Evolutionary conservation across 1,140 invertebrate genomes (phyloP).

Genomic region (Coelopa frigida): DNA sequence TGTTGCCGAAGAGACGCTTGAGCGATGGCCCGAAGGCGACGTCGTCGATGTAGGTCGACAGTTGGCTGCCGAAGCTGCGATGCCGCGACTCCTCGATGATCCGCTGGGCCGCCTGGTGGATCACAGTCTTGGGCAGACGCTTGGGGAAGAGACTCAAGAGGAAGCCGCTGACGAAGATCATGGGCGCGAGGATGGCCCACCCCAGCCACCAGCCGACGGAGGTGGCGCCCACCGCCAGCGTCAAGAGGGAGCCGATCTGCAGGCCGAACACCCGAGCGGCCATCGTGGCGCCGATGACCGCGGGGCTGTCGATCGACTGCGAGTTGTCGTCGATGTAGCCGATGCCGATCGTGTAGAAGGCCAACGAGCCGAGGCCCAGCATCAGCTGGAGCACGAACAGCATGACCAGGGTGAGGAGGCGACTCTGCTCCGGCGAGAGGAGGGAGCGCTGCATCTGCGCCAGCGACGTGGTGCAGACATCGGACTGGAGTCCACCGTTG

Average conservation of each 20-base stretch:
- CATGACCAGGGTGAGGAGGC: conserved; percentile 44
- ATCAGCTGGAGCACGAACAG: conserved; percentile 54
- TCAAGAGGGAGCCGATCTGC: conserved; percentile 39
- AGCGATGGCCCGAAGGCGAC: conserved; percentile 50
- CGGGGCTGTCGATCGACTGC: conserved; percentile 50
- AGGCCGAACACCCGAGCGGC: conserved; percentile 34
- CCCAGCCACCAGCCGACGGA: conserved; percentile 48
- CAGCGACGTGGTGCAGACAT: conserved; percentile 31
- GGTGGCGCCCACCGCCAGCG: conserved; percentile 28
- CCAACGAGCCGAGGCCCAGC: conserved; percentile 52
- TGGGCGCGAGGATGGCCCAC: conserved; percentile 52
- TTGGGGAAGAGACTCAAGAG: conserved; percentile 54
- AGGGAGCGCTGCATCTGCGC: conserved; percentile 26
- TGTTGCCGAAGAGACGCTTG: conserved; percentile 52
- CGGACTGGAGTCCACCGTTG: conserved; percentile 14
- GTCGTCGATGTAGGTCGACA: conserved; percentile 37
- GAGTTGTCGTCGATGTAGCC: conserved; percentile 64
- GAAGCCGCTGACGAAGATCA: conserved; percentile 50
- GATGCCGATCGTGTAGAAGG: conserved; percentile 57
- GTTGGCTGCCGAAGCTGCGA: conserved; percentile 28
- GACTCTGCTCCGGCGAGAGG: conserved; percentile 26
- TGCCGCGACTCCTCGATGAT: conserved; percentile 37
- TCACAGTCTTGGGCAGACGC: conserved; percentile 49
- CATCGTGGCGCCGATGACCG: conserved; percentile 28
- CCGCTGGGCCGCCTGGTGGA: conserved; percentile 50